phyloP scores from a whole-genome alignment of 2,113 vertebrate genomes.

The Hystrix brachyura region DNA sequence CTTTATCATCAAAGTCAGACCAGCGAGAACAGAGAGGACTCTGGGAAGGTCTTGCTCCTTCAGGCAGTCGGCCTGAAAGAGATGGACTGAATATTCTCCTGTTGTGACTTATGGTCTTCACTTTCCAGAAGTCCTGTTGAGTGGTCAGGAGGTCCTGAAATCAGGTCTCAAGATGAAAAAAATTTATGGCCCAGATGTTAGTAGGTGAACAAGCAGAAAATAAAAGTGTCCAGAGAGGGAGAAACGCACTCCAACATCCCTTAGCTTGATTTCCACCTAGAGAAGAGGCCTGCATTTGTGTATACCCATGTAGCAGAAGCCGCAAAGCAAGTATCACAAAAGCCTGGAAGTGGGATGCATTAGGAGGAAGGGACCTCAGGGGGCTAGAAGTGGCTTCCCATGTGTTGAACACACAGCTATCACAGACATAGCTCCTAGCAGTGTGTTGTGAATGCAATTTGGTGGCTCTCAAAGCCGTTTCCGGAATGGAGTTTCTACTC shows the following conservation, averaged over 20 bases:
- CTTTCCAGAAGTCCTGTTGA: background rate
- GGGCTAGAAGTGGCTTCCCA: rapidly evolving
- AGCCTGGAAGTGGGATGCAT: rapidly evolving
- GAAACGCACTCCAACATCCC: rapidly evolving
- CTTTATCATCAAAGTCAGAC: background rate
- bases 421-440: background rate
- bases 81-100: background rate
- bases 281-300: rapidly evolving
- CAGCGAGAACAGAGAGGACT: background rate
- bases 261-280: background rate
- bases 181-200: background rate
- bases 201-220: background rate
- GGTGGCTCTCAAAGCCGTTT: background rate
- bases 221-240: background rate
- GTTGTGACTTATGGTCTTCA: rapidly evolving
- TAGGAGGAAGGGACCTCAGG: rapidly evolving
- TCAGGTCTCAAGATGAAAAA: background rate
- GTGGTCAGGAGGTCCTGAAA: background rate
- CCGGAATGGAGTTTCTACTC: background rate
- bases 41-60: background rate
- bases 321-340: background rate
- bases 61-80: background rate
- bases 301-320: rapidly evolving
- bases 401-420: background rate
- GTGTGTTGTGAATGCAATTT: too few relatives aligned